Base-by-base conservation (phyloP, 2,113 vertebrate species). In the Onychostruthus taczanowskii region DNA sequence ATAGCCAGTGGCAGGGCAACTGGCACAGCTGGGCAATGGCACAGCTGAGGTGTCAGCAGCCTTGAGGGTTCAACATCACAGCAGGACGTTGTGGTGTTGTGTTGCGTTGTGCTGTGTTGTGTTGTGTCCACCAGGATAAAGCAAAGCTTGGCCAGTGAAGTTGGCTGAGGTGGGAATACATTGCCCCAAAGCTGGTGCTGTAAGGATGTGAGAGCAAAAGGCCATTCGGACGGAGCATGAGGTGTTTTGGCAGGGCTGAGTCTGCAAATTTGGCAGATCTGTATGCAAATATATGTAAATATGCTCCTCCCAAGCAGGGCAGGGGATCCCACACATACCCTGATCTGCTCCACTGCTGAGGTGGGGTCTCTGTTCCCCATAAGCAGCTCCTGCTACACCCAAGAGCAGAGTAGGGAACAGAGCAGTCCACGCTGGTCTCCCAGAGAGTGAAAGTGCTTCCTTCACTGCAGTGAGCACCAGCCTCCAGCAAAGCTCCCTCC, bases 191-290 rank as follows among this genome's bases (percentile, higher is more conserved):
- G 41, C 28, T 46, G 68, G 16, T 53, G 68, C 67, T 5, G 1
- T 9, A 30, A 47, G 44, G 43, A 44, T 14, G 8, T 22, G 15
- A 44, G 47, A 80, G 81, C 35, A 86, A 64, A 78, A 77, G 37
- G 47, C 70, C 35, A 63, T 55, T 83, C 0, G 0, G 87, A 67
- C 0, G 0, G 87, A 67, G 21, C 43, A 72, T 0, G 0, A 37
- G 52, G 39, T 62, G 33, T 70, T 75, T 70, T 55, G 56, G 73
- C 28, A 53, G 47, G 44, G 58, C 43, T 63, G 41, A 67, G 13
- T 55, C n/a, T 63, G 50, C 64, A 73, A 39, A 67, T 59, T 21
- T 61, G 49, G 53, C 31, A 77, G 49, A 35, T 53, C 59, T 84
- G 52, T 44, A 87, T 53, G 50, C 81, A 87, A 91, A 77, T 7